Base-by-base conservation (phyloP, 1,140 invertebrate genomes). In the Drosophila malerkotliana region DNA sequence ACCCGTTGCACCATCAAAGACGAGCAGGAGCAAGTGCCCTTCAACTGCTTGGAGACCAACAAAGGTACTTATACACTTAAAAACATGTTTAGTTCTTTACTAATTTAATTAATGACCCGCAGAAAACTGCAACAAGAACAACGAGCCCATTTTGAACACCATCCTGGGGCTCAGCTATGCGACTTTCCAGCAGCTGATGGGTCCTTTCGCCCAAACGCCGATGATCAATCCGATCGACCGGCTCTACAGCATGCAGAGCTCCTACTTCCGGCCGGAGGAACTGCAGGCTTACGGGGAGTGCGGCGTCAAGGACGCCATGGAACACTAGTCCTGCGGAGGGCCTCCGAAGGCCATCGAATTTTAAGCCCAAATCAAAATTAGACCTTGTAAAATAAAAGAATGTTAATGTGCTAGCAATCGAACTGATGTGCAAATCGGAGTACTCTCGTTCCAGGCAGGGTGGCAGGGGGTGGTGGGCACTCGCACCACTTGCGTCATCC, bases 241-340 rank as follows among this genome's bases (percentile, higher is more conserved):
- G 26, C 88, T 94, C 1, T 94, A 94, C 67, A 94, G 94, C 37
- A 94, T 94, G 94, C 94, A 94, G 79, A 94, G 92, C 72, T 94
- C 94, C 3, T 94, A 94, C 77, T 94, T 94, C 91, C 93, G 94
- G 60, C 93, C 92, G 7, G 94, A 94, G 55, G 93, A 94, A 34
- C 54, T 91, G 52, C 74, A 72, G n/a, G 61, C 82, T 48, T 91
- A 88, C 30, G 69, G 77, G 6, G 90, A 90, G 26, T 90, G 88
- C 61, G 89, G 81, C 34, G 62, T 68, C 78, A 90, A 90, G 75
- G 88, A 90, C 28, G 26, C 79, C 32, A 72, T 88, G 79, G 83
- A 88, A 32, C 81, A 84, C 60, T 84, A 84, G 57, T 58, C 30
- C 14, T 24, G 44, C 34, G 37, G n/a, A 44, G 37, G 18, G 45